These are phyloP conservation scores for Biston betularia DNA, from an alignment of 2,888 invertebrate genomes.

Conservation along the genomic window DNA sequence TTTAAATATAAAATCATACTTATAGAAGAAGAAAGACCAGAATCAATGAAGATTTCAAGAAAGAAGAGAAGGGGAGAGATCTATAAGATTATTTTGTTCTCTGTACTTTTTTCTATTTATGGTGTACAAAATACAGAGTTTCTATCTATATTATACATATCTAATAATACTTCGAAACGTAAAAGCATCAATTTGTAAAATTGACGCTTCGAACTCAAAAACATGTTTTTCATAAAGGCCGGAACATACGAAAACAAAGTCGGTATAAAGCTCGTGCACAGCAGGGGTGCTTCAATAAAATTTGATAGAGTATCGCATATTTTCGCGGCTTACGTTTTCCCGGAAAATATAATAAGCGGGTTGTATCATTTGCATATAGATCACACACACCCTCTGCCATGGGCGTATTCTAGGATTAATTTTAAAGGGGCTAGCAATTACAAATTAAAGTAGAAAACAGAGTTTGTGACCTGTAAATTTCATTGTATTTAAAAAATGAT, in stretches of 20 bases:
- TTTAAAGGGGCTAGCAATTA: conserved; percentile 1
- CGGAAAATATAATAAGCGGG: conserved; percentile 83
- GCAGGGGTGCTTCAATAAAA: conserved; percentile 68
- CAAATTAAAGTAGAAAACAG: not conserved
- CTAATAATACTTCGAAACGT: not conserved
- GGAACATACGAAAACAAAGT: conserved; percentile 46
- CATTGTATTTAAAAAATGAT: no score
- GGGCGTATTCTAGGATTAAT: conserved; percentile 35
- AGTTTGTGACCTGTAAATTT: no score
- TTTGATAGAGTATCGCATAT: conserved; percentile 76
- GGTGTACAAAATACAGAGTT: no score
- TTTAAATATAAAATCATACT: no score
- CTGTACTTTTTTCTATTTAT: no score
- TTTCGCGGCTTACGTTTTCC: conserved; percentile 71
- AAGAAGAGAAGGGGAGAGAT: no score
- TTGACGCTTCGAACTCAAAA: conserved; percentile 48
- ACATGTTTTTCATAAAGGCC: conserved; percentile 62
- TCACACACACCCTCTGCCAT: conserved; percentile 56
- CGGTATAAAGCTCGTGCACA: conserved; percentile 54
- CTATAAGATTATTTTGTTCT: no score
- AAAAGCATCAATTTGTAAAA: conserved; percentile 51
- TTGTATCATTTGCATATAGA: conserved; percentile 85
- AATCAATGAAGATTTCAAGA: no score
- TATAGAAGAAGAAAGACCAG: no score
- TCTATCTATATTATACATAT: no score